phyloP scores from a whole-genome alignment of 2,888 invertebrate species.

The Cosmorhoe ocellata region DNA sequence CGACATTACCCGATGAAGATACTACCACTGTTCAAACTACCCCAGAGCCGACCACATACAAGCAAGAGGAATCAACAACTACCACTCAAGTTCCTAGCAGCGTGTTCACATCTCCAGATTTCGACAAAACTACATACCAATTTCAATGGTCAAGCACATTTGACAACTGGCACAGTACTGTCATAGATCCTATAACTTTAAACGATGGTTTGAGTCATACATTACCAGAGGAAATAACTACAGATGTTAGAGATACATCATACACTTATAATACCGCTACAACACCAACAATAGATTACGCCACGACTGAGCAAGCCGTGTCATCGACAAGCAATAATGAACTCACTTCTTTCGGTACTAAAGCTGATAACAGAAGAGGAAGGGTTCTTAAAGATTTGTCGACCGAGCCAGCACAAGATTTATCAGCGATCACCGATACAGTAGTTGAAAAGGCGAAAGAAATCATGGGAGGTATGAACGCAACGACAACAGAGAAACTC shows the following conservation, averaged over 20 bases:
- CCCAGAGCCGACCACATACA: conserved; percentile 51
- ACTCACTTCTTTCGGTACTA: conserved; percentile 49
- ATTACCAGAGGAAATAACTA: conserved; percentile 48
- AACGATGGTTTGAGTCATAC: conserved; percentile 84
- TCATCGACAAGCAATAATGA: conserved; percentile 59
- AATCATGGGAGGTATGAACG: conserved; percentile 89
- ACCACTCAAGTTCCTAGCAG: conserved; percentile 52
- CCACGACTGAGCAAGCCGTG: conserved; percentile 57
- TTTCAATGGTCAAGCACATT: conserved; percentile 69
- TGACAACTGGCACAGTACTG: conserved; percentile 85
- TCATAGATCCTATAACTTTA: conserved; percentile 87
- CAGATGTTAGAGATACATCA: conserved; percentile 27
- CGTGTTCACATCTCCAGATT: conserved; percentile 68
- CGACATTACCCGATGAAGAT: conserved; percentile 55
- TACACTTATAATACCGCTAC: conserved; percentile 46
- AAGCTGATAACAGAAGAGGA: conserved; percentile 59
- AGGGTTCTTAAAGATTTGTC: conserved; percentile 63
- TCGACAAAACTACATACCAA: conserved; percentile 71
- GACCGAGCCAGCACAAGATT: conserved; percentile 79
- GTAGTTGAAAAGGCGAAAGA: conserved; percentile 87
- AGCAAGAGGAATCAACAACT: conserved; percentile 57
- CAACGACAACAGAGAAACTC: conserved; percentile 87
- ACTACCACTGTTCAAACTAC: conserved; percentile 58
- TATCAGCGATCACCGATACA: conserved; percentile 85
- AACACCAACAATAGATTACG: conserved; percentile 52